Evolutionary conservation across 2,797 vertebrate species (phyloP).

Genomic region (Danio tinwini): DNA sequence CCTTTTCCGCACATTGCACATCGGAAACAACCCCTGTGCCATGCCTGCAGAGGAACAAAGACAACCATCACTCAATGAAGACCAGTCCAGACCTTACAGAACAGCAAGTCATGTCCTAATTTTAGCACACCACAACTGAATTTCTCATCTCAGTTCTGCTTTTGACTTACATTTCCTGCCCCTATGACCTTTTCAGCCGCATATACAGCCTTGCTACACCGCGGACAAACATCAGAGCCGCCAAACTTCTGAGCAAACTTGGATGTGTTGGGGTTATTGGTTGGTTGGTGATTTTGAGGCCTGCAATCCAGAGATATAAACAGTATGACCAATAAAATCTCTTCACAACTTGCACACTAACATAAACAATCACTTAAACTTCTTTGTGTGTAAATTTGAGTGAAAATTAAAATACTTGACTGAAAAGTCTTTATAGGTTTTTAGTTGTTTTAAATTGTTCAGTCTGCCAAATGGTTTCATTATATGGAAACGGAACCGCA

Average conservation of each 20-base stretch:
- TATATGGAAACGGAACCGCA: too few species aligned
- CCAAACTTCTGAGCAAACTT: slow-evolving; percentile 88
- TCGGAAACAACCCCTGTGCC: slow-evolving; percentile 95
- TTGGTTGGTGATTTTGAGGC: slow-evolving; percentile 78
- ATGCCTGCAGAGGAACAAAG: slow-evolving; percentile 78
- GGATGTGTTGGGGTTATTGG: slow-evolving; percentile 85
- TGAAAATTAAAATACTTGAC: too few species aligned
- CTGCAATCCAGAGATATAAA: slow-evolving; percentile 65
- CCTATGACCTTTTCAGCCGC: slow-evolving; percentile 94
- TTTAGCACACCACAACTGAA: background rate
- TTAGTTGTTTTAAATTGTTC: too few species aligned
- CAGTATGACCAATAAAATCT: too few species aligned
- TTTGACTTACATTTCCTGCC: slow-evolving; percentile 86
- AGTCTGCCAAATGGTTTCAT: too few species aligned
- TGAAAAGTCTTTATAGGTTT: too few species aligned
- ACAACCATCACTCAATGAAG: background rate
- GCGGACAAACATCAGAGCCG: slow-evolving; percentile 86
- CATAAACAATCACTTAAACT: too few species aligned
- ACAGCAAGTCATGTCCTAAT: background rate
- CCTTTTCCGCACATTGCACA: slow-evolving; percentile 91
- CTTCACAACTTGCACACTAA: too few species aligned
- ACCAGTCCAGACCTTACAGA: background rate
- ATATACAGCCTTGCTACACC: slow-evolving; percentile 89
- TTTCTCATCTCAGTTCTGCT: background rate
- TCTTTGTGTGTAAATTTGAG: too few species aligned